Conservation (phyloP, 2,113 vertebrate genomes). For the Raja brachyura region DNA sequence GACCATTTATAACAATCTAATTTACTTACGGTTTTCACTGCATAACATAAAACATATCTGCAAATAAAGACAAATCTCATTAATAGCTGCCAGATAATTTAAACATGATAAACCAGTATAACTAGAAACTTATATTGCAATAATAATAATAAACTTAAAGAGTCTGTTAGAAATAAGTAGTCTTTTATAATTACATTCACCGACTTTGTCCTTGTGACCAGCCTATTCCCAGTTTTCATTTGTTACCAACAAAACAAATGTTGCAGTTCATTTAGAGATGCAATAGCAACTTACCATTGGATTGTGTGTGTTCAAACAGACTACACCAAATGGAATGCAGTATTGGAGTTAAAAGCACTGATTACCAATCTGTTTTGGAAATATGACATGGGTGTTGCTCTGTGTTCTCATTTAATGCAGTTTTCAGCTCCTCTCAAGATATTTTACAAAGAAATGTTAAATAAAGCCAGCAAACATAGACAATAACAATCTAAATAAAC, state of each 20-base stretch:
- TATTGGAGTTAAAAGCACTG: constrained; percentile 1
- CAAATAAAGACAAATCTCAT: constrained; percentile 26
- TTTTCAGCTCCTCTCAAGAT: neutral
- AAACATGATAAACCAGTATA: constrained; percentile 2
- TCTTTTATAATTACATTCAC: neutral
- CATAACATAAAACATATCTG: neutral
- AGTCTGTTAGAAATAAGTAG: constrained; percentile 19
- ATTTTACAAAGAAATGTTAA: neutral
- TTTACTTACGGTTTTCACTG: constrained; percentile 13
- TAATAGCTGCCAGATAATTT: neutral
- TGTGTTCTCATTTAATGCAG: neutral
- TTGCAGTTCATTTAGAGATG: constrained; percentile 16
- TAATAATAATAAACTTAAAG: constrained; percentile 5
- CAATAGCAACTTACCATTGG: neutral
- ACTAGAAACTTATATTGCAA: neutral
- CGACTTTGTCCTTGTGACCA: constrained; percentile 15
- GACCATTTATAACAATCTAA: constrained; percentile 31
- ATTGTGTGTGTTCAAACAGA: neutral
- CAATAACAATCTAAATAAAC: neutral
- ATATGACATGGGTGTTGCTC: neutral
- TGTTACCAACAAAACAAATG: neutral
- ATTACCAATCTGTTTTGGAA: too few relatives aligned
- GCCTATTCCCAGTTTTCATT: neutral
- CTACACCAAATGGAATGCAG: neutral
- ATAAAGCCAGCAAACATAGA: neutral